Base-by-base conservation (phyloP, 2,888 invertebrate genomes). In the Aspidiotus destructor region DNA sequence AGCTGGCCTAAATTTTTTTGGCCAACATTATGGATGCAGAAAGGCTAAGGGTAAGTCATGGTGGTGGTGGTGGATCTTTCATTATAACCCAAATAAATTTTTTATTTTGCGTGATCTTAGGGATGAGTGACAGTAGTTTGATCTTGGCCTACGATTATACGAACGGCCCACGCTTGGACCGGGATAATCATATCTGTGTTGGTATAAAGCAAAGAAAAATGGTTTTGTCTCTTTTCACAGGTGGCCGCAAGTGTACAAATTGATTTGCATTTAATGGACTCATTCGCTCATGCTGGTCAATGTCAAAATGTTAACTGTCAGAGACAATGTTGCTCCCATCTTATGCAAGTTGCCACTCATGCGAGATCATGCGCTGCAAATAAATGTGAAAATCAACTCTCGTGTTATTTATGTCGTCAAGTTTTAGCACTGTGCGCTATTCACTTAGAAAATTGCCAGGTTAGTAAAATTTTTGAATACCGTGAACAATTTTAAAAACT, bases 371-470 rank as follows among this genome's bases (percentile, higher is more conserved):
- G 67, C 58, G 60, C 67, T 13, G 17, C 60, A 28, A 40, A 60
- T 40, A 67, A 60, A 40, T 42, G 58, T 58, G 67, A 60, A 67
- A 67, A 67, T 58, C 58, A 44, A n/a, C 60, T 60, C 52, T 60
- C 58, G 58, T 67, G 67, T 28, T 60, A 67, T 48, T 52, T 67
- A 7, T 67, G 67, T 42, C 44, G 67, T 48, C 67, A 67, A 58
- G 67, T 67, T 13, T 52, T 67, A 42, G 58, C 67, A 9, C n/a
- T 67, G 13, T 67, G 67, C 42, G 67, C 67, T 9, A 67, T 67
- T 67, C 67, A 67, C 28, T 42, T 67, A 28, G 67, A 67, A 67
- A 67, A 67, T 41, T 67, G 67, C 58, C 67, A 58, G 60, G 67
- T 67, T 44, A 11, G 48, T 48, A n/a, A 48, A 48, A 48, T 11